Base-by-base conservation (phyloP, 2,888 invertebrate species). In the Xanthia icteritia region DNA sequence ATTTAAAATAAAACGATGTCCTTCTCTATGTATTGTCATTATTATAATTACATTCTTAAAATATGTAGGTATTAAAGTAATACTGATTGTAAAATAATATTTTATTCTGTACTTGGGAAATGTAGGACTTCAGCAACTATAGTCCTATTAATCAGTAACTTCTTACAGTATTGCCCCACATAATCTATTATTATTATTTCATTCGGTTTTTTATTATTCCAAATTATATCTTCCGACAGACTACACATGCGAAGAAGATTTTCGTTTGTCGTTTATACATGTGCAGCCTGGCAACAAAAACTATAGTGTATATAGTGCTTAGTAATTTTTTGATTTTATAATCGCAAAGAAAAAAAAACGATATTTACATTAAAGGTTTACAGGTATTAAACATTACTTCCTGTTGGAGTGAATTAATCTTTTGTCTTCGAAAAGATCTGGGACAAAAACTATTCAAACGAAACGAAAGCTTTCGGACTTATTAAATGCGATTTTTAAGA, bases 391-490 rank as follows among this genome's bases (percentile, higher is more conserved):
- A 66, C 9, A n/a, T 65, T 63, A 42, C 9, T 63, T 77, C 20
- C 23, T 77, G 9, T 39, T 56, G 27, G 56, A n/a, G 31, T 67
- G 36, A 54, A 58, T 48, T 48, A 20, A 39, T 64, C 48, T 69
- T 77, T 77, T 77, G 56, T 31, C 64, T 56, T 69, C 15, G 11
- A 48, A 48, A 69, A 64, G 39, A 78, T 77, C 64, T 78, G 8
- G 48, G 20, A 42, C 51, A 51, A 64, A 63, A 58, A 60, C 58
- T 36, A 51, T 78, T 65, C n/a, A 45, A 65, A 45, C 15, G 23
- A 56, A 70, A 78, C n/a, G 17, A 58, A 72, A 48, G 27, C 58
- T 71, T 78, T 79, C 27, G 17, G 36, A 54, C 8, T 54, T 31
- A 69, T 39, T 63, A 51, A 15, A 58, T 48, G 39, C 27, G 20